Evolutionary conservation across 2,888 invertebrate species (phyloP).

Genomic region (Punctoribates punctum): DNA sequence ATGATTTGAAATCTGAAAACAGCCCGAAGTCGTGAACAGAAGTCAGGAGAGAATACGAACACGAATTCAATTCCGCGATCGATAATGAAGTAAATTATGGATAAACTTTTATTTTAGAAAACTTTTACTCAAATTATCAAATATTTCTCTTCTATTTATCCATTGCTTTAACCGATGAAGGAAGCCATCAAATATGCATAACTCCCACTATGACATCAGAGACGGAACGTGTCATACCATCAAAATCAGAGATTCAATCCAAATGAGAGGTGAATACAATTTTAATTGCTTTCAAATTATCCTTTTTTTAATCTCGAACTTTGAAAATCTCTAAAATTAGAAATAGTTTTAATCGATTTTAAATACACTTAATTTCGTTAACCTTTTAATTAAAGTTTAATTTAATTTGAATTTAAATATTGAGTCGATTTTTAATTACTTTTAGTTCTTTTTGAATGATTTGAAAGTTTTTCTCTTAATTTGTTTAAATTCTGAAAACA

Average conservation of each 20-base stretch:
- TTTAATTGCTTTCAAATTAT: neutral
- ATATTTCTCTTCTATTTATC: neutral
- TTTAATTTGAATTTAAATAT: too few species aligned
- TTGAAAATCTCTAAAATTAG: too few species aligned
- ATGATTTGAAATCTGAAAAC: neutral
- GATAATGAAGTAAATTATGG: slow-evolving; percentile 29
- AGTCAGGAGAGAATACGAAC: slow-evolving; percentile 9
- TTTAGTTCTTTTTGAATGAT: too few species aligned
- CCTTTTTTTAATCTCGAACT: too few species aligned
- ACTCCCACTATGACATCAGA: slow-evolving; percentile 2
- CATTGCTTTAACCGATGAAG: neutral
- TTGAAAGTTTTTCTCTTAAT: too few species aligned
- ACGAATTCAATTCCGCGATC: slow-evolving; percentile 20
- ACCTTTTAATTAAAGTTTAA: too few species aligned
- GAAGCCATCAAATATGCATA: slow-evolving; percentile 11
- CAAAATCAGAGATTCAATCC: slow-evolving; percentile 27
- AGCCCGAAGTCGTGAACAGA: neutral
- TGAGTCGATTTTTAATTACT: too few species aligned
- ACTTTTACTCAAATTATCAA: neutral
- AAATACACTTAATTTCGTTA: too few species aligned
- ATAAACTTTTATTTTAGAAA: neutral
- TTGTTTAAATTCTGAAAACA: too few species aligned
- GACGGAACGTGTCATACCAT: slow-evolving; percentile 18
- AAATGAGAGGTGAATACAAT: slow-evolving; percentile 25
- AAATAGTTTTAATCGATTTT: too few species aligned